phyloP scores from a whole-genome alignment of 2,113 vertebrate genomes.

The Rutilus rutilus region DNA sequence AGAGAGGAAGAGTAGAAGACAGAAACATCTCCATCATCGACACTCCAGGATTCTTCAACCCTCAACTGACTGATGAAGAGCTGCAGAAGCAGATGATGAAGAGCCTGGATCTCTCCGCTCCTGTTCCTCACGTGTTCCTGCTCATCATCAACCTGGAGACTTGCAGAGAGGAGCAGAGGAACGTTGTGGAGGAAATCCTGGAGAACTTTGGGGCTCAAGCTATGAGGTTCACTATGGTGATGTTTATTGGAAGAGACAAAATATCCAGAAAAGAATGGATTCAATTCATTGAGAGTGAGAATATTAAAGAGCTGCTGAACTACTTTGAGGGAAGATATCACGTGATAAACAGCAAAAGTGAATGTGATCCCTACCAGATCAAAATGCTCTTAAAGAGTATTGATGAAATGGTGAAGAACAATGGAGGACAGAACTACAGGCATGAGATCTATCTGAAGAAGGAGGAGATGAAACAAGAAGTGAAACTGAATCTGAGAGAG shows the following conservation, averaged over 20 bases:
- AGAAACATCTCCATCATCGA: too few species aligned
- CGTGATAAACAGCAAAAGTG: constrained; percentile 24
- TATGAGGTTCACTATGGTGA: constrained; percentile 32
- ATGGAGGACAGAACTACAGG: background rate
- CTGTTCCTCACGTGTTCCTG: constrained; percentile 52
- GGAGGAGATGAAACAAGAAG: too few species aligned
- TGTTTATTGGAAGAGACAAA: constrained; percentile 54
- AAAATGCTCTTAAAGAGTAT: constrained; percentile 39
- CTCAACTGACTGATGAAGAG: background rate
- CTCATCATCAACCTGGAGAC: constrained; percentile 36
- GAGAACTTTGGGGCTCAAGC: background rate
- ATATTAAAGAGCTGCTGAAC: background rate
- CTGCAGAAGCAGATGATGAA: background rate
- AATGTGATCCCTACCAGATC: constrained; percentile 20
- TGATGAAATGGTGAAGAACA: constrained; percentile 24
- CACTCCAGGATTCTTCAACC: too few species aligned
- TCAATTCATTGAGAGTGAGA: background rate
- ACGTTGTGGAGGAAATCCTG: background rate
- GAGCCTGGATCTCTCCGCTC: background rate
- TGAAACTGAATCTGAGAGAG: too few species aligned
- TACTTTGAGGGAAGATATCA: background rate
- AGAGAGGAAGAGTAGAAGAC: too few species aligned
- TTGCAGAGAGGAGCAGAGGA: background rate
- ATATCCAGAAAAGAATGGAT: background rate
- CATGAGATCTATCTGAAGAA: too few species aligned